Evolutionary conservation across 2,888 invertebrate genomes (phyloP).

Genomic region (Quadriops clusia): DNA sequence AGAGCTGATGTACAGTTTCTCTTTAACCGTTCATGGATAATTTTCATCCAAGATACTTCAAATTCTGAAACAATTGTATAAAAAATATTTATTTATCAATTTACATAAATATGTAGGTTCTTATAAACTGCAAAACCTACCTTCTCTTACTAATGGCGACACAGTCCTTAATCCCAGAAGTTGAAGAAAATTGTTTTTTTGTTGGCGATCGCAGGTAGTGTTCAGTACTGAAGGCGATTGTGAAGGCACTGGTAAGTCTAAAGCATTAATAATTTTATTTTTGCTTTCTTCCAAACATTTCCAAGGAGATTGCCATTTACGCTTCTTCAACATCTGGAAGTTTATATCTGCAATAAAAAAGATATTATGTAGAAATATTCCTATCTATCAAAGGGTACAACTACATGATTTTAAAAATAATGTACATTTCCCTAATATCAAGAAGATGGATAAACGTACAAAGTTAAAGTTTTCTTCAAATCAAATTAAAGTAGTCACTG

Average conservation of each 20-base stretch:
- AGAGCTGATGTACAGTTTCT: constrained; percentile 40
- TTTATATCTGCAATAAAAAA: constrained; percentile 40
- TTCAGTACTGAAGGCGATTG: constrained; percentile 39
- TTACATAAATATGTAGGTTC: constrained; percentile 2
- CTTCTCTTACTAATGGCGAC: constrained; percentile 44
- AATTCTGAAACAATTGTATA: constrained; percentile 26
- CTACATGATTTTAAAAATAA: no score
- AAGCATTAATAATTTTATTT: constrained; percentile 22
- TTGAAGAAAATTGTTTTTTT: constrained; percentile 49
- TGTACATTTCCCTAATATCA: no score
- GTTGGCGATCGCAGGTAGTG: constrained; percentile 38
- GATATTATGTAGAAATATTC: constrained; percentile 7
- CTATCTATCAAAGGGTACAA: not conserved
- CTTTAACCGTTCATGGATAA: constrained; percentile 50
- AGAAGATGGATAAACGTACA: no score
- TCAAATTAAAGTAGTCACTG: constrained; percentile 5
- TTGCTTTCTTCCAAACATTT: constrained; percentile 28
- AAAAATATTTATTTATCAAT: not conserved
- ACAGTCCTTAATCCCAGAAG: constrained; percentile 46
- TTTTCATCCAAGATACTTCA: constrained; percentile 51
- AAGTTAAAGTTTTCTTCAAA: constrained; percentile 1
- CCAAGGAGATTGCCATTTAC: constrained; percentile 35
- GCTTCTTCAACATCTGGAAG: constrained; percentile 48
- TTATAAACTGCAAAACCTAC: constrained; percentile 31
- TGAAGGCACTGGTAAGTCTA: constrained; percentile 41